These are phyloP conservation scores for Pterocles gutturalis DNA, from an alignment of 2,113 vertebrate genomes.

Conservation along the genomic window DNA sequence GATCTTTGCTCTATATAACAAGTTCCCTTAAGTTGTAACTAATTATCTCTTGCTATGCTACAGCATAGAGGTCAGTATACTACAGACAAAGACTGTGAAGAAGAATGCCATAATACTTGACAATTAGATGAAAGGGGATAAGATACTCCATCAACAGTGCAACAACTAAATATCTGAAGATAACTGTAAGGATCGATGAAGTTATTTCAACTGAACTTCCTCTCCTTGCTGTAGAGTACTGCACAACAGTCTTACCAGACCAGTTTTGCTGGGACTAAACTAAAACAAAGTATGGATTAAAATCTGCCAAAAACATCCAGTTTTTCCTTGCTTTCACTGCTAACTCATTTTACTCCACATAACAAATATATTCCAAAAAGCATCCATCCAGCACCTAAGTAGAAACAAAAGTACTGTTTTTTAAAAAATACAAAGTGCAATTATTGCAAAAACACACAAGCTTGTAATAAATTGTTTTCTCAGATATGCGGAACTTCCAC, in stretches of 20 bases:
- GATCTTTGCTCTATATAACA: not conserved
- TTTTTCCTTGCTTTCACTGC: not conserved
- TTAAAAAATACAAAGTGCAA: not conserved
- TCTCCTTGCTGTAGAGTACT: not conserved
- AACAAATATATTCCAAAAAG: not conserved
- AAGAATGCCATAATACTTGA: not conserved
- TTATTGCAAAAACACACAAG: not conserved
- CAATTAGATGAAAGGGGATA: not conserved
- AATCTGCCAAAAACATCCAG: not conserved
- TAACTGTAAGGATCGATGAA: not conserved
- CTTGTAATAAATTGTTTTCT: not conserved
- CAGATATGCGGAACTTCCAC: not conserved
- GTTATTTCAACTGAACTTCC: not conserved
- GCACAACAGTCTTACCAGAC: not conserved
- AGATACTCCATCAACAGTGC: not conserved
- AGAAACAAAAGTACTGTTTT: accelerated
- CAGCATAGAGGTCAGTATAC: not conserved
- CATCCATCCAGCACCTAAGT: not conserved
- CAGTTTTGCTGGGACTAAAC: not conserved
- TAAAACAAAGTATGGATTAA: not conserved
- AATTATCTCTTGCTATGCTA: not conserved
- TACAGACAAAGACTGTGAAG: not conserved
- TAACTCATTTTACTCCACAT: not conserved
- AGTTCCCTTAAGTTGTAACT: not conserved
- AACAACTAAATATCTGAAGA: not conserved